Evolutionary conservation across 2,797 vertebrate genomes (phyloP).

Genomic region (Pristis pectinata): DNA sequence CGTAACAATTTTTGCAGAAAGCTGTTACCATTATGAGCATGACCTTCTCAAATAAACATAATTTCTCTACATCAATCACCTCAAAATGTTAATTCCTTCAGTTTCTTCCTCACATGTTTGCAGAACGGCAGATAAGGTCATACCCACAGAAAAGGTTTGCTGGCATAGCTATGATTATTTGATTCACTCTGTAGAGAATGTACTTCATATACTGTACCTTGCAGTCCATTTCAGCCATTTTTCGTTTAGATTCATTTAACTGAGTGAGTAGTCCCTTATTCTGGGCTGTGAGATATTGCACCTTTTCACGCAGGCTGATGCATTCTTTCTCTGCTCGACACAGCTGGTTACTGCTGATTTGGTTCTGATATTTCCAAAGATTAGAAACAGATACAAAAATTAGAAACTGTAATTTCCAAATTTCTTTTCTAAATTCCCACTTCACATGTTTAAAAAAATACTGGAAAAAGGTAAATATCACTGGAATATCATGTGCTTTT

Average conservation of each 20-base stretch:
- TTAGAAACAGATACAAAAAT: background rate
- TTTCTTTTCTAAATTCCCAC: background rate
- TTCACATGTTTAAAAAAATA: background rate
- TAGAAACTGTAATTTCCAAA: background rate
- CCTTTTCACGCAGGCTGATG: slow-evolving; percentile 63
- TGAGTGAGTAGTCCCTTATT: slow-evolving; percentile 80
- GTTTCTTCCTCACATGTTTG: background rate
- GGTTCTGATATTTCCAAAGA: slow-evolving; percentile 63
- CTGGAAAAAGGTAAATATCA: background rate
- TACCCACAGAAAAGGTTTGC: background rate
- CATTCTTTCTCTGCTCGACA: slow-evolving; percentile 81
- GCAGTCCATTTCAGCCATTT: slow-evolving; percentile 88
- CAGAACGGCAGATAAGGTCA: background rate
- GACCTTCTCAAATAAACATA: slow-evolving; percentile 7
- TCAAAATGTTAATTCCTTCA: background rate
- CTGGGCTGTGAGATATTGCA: slow-evolving; percentile 73
- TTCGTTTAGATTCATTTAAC: slow-evolving; percentile 79
- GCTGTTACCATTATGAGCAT: background rate
- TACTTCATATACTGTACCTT: slow-evolving; percentile 64
- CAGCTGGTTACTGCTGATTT: slow-evolving; percentile 89
- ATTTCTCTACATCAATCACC: background rate
- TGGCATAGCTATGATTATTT: background rate
- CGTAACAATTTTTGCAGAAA: background rate
- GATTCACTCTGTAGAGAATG: background rate
- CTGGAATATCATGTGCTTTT: background rate